A percentile compares a stretch with the other conserved stretches of the same genome.
phyloP scores from a whole-genome alignment of 2,888 invertebrate species.

The Stratiomys singularior region DNA sequence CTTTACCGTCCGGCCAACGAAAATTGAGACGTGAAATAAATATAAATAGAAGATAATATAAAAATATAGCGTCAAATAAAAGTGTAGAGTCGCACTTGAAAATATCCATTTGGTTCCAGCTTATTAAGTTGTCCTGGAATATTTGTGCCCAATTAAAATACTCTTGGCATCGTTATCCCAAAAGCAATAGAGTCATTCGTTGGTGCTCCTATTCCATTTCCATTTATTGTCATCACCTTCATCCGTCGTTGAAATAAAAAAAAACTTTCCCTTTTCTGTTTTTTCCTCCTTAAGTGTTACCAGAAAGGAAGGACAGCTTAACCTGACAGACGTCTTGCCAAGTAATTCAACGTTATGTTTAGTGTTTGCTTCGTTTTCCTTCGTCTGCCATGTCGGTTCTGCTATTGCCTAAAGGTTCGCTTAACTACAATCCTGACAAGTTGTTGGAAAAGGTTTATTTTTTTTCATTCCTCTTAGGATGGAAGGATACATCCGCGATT shows the following conservation, averaged over 20 bases:
- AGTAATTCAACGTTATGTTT: background rate
- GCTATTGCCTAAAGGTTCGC: background rate
- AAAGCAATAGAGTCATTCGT: no score
- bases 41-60: no score
- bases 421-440: slow-evolving; percentile 4
- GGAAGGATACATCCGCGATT: no score
- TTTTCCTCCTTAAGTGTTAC: background rate
- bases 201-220: background rate
- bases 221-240: background rate
- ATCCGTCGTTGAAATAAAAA: background rate
- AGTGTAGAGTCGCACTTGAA: no score
- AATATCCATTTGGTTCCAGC: no score
- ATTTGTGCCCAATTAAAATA: no score
- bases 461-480: background rate
- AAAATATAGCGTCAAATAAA: no score
- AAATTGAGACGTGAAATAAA: no score
- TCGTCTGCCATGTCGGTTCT: background rate
- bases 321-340: background rate
- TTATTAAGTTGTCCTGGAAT: no score
- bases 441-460: slow-evolving; percentile 28
- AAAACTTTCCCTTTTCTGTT: background rate
- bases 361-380: background rate
- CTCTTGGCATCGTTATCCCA: no score
- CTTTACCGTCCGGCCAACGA: no score
- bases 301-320: background rate